phyloP scores from a whole-genome alignment of 2,797 vertebrate genomes.

The Pipistrellus kuhlii region DNA sequence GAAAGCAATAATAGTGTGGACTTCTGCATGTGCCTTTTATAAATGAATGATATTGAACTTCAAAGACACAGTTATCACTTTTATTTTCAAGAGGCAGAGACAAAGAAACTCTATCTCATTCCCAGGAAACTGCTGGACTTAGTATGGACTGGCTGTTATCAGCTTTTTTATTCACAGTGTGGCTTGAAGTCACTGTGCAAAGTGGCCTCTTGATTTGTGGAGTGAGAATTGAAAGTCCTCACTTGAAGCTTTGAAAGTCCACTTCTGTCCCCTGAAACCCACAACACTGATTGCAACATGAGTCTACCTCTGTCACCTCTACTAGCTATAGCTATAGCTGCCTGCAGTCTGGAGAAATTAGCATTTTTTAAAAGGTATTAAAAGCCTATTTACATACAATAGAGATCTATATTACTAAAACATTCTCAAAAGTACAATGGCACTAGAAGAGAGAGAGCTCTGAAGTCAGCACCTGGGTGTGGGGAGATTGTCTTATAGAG shows the following conservation, averaged over 20 bases:
- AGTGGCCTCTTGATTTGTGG: conserved; percentile 34
- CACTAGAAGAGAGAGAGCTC: conserved; percentile 4
- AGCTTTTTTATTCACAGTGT: not conserved
- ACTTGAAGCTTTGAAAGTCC: not conserved
- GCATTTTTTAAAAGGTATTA: conserved; percentile 41
- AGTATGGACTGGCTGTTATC: not conserved
- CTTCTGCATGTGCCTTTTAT: not conserved
- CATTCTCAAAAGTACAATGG: conserved; percentile 12
- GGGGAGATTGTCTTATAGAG: not conserved
- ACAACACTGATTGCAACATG: not conserved
- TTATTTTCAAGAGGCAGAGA: not conserved
- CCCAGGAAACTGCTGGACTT: not conserved
- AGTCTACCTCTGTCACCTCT: not conserved
- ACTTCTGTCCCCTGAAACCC: conserved; percentile 6
- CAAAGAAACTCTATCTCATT: not conserved
- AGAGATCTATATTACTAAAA: not conserved
- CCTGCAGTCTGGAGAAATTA: conserved; percentile 1
- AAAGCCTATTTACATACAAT: not conserved
- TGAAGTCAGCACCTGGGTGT: not conserved
- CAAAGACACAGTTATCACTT: conserved; percentile 20
- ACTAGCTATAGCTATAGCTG: not conserved
- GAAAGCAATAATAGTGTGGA: not conserved
- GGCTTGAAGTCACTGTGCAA: not conserved
- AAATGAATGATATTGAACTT: not conserved
- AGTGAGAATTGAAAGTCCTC: no score